phyloP scores from a whole-genome alignment of 2,888 invertebrate species.

The Tetrapedia diversipes region DNA sequence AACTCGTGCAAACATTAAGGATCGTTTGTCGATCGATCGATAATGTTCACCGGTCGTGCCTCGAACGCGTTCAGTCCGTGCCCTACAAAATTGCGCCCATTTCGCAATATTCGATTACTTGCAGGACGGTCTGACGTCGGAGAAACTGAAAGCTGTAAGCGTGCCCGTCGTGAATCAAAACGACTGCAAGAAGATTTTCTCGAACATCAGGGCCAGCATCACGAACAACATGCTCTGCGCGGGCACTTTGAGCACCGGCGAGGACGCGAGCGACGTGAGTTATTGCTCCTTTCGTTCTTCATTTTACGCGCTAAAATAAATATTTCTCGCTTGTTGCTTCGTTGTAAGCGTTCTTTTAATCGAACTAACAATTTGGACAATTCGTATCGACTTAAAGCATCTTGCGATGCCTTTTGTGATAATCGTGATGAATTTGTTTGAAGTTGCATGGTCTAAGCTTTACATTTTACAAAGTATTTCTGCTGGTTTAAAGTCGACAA shows the following conservation, averaged over 20 bases:
- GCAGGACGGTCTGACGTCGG: slow-evolving; percentile 48
- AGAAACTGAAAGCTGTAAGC: slow-evolving; percentile 59
- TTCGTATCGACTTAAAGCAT: too few species aligned
- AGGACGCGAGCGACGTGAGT: slow-evolving; percentile 72
- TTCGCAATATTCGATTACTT: slow-evolving; percentile 30
- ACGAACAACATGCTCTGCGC: slow-evolving; percentile 77
- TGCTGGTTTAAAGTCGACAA: too few species aligned
- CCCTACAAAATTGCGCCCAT: too few species aligned
- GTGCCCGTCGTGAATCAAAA: slow-evolving; percentile 82
- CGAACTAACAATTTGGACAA: too few species aligned
- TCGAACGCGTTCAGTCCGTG: slow-evolving; percentile 1
- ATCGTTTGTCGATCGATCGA: slow-evolving; percentile 55
- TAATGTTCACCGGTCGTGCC: slow-evolving; percentile 43
- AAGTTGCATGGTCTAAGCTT: too few species aligned
- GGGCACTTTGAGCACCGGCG: slow-evolving; percentile 63
- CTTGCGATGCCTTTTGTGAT: too few species aligned
- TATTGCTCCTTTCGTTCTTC: background rate
- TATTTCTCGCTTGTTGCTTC: too few species aligned
- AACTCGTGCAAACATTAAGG: slow-evolving; percentile 56
- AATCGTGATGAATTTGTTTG: too few species aligned
- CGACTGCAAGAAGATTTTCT: slow-evolving; percentile 79
- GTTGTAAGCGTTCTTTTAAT: too few species aligned
- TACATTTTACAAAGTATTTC: too few species aligned
- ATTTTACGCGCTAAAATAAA: too few species aligned
- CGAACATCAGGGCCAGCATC: slow-evolving; percentile 73